These are phyloP conservation scores for Cataglyphis altisquamis DNA, from an alignment of 2,888 invertebrate species.

Conservation along the genomic window DNA sequence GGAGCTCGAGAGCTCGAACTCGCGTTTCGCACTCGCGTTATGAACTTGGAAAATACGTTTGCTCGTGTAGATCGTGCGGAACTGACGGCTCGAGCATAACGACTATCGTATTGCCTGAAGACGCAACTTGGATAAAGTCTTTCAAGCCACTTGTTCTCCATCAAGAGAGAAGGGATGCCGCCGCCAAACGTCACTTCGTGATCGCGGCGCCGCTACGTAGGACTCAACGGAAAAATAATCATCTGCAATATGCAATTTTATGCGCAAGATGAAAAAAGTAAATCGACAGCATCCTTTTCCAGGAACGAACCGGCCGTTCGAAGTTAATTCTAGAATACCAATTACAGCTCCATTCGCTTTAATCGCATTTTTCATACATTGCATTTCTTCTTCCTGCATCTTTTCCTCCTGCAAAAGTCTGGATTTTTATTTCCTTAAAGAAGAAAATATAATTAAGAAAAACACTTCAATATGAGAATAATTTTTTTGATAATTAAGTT, in stretches of 20 bases:
- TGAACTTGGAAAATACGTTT: slow-evolving; percentile 59
- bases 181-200: slow-evolving; percentile 36
- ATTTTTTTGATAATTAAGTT: background rate
- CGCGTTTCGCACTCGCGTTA: background rate
- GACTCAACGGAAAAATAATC: slow-evolving; percentile 9
- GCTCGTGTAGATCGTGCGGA: slow-evolving; percentile 67
- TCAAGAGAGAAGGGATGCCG: slow-evolving; percentile 46
- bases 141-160: slow-evolving; percentile 41
- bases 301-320: background rate
- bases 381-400: background rate
- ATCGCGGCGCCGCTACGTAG: slow-evolving; percentile 38
- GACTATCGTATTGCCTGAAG: slow-evolving; percentile 27
- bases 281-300: slow-evolving; percentile 1
- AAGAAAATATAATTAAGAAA: background rate
- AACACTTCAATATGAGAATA: background rate
- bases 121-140: slow-evolving; percentile 34
- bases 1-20: slow-evolving; percentile 19
- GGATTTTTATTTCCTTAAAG: background rate
- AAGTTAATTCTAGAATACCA: slow-evolving; percentile 1
- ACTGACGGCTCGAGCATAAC: slow-evolving; percentile 62
- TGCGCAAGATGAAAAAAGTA: slow-evolving; percentile 10
- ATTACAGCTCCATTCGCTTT: background rate
- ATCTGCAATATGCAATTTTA: slow-evolving; percentile 34
- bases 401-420: background rate
- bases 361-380: slow-evolving; percentile 16